phyloP scores from a whole-genome alignment of 2,113 vertebrate species.

The Actenoides hombroni region DNA sequence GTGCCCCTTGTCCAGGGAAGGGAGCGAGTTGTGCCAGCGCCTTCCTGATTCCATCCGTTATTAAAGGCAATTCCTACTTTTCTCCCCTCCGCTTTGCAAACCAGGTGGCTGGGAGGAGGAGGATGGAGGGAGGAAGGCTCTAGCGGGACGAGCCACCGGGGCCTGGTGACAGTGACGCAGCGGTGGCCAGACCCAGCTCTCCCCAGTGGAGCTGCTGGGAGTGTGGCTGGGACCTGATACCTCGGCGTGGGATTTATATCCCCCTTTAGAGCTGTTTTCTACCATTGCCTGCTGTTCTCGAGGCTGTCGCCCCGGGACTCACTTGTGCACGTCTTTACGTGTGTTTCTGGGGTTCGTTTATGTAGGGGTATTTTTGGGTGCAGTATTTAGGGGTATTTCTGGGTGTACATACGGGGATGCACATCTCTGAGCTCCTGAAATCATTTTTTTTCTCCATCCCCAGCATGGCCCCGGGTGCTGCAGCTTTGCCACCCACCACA shows the following conservation, averaged over 20 bases:
- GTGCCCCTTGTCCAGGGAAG: neutral
- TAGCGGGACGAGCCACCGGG: neutral
- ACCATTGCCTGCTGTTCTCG: fast-evolving
- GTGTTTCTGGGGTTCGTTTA: neutral
- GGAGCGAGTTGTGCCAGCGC: neutral
- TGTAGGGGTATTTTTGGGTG: neutral
- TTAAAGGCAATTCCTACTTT: neutral
- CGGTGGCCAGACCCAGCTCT: neutral
- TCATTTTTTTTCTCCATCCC: neutral
- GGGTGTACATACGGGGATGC: neutral
- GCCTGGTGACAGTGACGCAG: neutral
- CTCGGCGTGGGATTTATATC: neutral
- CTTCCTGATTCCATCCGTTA: neutral
- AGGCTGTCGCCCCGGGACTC: neutral
- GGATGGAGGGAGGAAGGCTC: conserved; percentile 2
- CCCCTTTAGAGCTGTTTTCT: neutral
- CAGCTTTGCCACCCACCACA: neutral
- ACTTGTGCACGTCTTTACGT: neutral
- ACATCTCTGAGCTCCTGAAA: neutral
- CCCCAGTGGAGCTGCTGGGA: neutral
- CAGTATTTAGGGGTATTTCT: neutral
- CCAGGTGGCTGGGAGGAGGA: neutral
- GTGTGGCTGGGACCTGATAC: neutral
- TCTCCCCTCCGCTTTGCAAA: neutral
- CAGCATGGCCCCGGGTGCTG: neutral